phyloP scores from a whole-genome alignment of 2,113 vertebrate species.

The Sinocyclocheilus grahami region DNA sequence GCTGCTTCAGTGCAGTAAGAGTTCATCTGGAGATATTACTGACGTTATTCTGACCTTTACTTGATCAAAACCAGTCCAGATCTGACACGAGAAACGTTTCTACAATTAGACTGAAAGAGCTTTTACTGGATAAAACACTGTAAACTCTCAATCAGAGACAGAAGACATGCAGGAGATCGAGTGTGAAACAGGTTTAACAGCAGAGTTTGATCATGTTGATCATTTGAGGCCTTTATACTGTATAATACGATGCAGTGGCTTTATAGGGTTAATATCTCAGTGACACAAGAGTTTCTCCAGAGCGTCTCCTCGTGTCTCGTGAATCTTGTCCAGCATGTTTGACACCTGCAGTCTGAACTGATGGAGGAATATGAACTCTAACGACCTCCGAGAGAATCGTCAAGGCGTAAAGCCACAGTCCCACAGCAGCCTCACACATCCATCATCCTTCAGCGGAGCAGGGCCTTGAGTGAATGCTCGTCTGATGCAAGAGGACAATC shows the following conservation, averaged over 20 bases:
- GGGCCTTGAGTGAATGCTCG: slow-evolving; percentile 27
- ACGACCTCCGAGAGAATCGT: slow-evolving; percentile 18
- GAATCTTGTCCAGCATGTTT: neutral
- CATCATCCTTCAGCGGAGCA: neutral
- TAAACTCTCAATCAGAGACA: too few species aligned
- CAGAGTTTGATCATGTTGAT: too few species aligned
- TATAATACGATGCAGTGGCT: neutral
- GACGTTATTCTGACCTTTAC: too few species aligned
- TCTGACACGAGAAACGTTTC: too few species aligned
- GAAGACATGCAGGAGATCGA: too few species aligned
- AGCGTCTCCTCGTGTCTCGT: neutral
- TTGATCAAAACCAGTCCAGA: too few species aligned
- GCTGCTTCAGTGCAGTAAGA: too few species aligned
- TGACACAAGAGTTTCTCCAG: neutral
- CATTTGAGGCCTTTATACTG: too few species aligned
- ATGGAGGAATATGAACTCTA: slow-evolving; percentile 31
- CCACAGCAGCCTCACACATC: neutral
- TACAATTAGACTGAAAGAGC: too few species aligned
- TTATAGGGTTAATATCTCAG: neutral
- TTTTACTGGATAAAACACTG: too few species aligned
- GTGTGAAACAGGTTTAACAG: too few species aligned
- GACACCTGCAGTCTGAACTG: slow-evolving; percentile 11
- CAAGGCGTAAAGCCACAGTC: slow-evolving; percentile 4
- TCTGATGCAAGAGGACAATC: neutral
- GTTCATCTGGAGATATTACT: too few species aligned